These are phyloP conservation scores for Halotydeus destructor DNA, from an alignment of 1,140 invertebrate species.

Conservation along the genomic window DNA sequence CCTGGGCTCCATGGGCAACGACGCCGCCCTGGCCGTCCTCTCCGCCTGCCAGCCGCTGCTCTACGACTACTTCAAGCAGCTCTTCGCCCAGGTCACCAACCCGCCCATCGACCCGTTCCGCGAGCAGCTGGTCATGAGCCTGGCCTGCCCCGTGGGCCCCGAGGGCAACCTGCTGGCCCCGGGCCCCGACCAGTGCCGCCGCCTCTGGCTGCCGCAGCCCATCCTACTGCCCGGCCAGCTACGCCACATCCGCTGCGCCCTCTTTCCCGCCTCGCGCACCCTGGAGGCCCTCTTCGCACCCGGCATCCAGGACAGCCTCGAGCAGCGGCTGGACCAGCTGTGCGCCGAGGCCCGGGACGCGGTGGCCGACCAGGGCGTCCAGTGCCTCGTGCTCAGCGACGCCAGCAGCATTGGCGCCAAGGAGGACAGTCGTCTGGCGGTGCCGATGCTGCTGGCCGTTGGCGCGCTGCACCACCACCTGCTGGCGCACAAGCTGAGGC, in stretches of 20 bases:
- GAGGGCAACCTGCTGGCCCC: conserved; percentile 86
- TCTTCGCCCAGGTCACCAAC: conserved; percentile 99
- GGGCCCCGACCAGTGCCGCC: conserved; percentile 63
- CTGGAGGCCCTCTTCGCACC: conserved; percentile 38
- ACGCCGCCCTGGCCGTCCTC: conserved; percentile 85
- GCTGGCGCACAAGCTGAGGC: conserved; percentile 78
- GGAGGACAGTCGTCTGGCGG: conserved; percentile 41
- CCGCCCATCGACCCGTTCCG: conserved; percentile 99
- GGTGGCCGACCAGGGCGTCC: conserved; percentile 51
- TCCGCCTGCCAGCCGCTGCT: conserved; percentile 79
- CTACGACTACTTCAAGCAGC: conserved; percentile 96
- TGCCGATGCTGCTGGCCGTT: conserved; percentile 55
- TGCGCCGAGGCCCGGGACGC: conserved; percentile 59
- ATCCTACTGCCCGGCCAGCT: conserved; percentile 78
- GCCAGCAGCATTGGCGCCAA: too few species aligned
- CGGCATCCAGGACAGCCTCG: conserved; percentile 55
- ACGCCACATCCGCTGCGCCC: conserved; percentile 59
- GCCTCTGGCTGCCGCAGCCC: conserved; percentile 80
- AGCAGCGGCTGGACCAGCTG: conserved; percentile 52
- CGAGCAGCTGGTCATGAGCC: conserved; percentile 95
- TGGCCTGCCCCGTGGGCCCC: conserved; percentile 47
- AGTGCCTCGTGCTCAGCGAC: conserved; percentile 75
- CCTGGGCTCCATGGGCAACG: conserved; percentile 96
- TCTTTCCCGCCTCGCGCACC: conserved; percentile 73
- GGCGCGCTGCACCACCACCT: conserved; percentile 87